Base-by-base conservation (phyloP, 1,140 invertebrate genomes). In the Semibalanus balanoides region DNA sequence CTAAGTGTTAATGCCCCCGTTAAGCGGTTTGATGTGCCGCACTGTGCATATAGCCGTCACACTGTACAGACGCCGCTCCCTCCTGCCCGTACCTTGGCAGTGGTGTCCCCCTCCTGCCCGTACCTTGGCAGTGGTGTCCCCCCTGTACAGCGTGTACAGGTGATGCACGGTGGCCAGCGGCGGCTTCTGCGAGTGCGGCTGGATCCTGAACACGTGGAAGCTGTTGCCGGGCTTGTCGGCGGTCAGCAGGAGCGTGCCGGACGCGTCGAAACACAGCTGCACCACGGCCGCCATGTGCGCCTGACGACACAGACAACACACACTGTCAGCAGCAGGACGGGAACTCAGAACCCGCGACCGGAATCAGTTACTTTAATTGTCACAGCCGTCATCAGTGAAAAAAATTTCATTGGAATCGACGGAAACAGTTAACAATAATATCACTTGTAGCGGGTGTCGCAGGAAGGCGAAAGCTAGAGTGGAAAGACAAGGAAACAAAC, bases 191-290 rank as follows among this genome's bases (percentile, higher is more conserved):
- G 96, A 94, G 88, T 98, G 96, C 0, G 96, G 92, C 81, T 96
- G 91, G 79, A 99, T 90, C 77, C 93, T 88, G 84, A 99, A 99
- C 73, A 99, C 88, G 84, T 99, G 93, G 84, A 99, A 99, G 82
- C 96, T 93, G 82, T 97, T 95, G 0, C 96, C 96, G n/a, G 92
- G 86, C 78, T 91, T 90, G 84, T 98, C 96, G 0, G 94, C 93
- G 0, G 96, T 98, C 75, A 98, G 86, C 30, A 99, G 86, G 73
- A 99, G 83, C 82, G 93, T 90, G 19, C 97, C 97, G 76, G 92
- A 95, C 9, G 91, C 89, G 83, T 98, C 96, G 85, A 99, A 99
- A 79, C 90, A 88, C 85, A 99, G 87, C 35, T 92, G 92, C 25
- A 96, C 92, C 75, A 99, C 89, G 0, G 95, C 92, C 81, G 96